phyloP scores from a whole-genome alignment of 92 coral and sea anemone species.

The Epizoanthus ramosus region DNA sequence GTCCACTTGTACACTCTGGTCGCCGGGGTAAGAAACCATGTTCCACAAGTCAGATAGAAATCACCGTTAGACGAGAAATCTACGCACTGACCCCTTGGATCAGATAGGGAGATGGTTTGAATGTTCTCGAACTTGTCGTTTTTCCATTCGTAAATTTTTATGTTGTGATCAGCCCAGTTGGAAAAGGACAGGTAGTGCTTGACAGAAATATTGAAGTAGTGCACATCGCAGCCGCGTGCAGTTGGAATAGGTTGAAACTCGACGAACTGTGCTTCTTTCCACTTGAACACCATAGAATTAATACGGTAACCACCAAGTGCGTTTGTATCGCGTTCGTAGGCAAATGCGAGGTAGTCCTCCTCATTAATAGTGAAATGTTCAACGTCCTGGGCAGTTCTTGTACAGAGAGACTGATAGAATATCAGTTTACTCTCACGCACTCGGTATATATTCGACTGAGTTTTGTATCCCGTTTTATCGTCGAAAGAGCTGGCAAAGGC shows the following conservation, averaged over 20 bases:
- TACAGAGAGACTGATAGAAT: not conserved
- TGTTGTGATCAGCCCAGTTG: no score
- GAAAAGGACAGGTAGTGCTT: no score
- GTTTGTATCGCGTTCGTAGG: constrained; percentile 26
- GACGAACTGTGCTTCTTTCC: constrained; percentile 12
- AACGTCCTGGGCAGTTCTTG: constrained; percentile 17
- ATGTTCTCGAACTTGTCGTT: no score
- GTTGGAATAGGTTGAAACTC: constrained; percentile 13
- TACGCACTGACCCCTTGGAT: no score
- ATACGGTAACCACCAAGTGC: not conserved
- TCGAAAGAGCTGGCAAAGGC: not conserved
- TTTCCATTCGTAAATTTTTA: no score
- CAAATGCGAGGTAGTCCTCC: constrained; percentile 21
- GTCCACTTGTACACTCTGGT: no score
- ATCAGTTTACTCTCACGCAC: constrained; percentile 23
- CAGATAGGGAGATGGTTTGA: no score
- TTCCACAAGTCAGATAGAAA: no score
- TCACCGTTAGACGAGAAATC: no score
- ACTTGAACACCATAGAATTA: constrained; percentile 9
- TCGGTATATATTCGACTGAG: constrained; percentile 19
- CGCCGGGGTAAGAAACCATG: no score
- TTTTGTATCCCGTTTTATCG: not conserved
- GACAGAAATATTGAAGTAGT: no score
- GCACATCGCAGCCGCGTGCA: no score
- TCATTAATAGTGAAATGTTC: constrained; percentile 24